Evolutionary conservation across 2,888 invertebrate genomes (phyloP), one percentile per base, ranked within the genome.

Genomic region (Lepetodrilus schrolli): DNA sequence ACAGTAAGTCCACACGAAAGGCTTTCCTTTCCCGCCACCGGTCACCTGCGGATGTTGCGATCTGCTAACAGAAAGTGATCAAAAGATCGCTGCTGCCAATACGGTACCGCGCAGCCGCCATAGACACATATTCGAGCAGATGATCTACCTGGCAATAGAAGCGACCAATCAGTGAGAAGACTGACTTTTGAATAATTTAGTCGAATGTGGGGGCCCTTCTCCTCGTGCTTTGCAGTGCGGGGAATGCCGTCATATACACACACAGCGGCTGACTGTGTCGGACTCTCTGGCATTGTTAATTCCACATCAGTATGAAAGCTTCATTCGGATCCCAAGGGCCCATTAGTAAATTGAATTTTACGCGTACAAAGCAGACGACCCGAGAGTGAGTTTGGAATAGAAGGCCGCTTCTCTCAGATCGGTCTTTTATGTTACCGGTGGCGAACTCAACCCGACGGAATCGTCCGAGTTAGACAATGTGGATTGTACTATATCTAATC

Each of bases 331-430:
- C 80, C 74, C 79, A n/a, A 23, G 79, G 74, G 79, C 73, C 79
- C 80, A 80, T 80, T 80, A 80, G 80, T 79, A 78, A 80, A 80
- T 80, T 80, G 78, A 78, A 78, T 80, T 78, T 79, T 43, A 38
- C 37, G 37, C 30, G 37, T 34, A 72, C 66, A 72, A 72, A 49
- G 43, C 43, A 68, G 68, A 68, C 38, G 47, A 68, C 47, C 68
- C 58, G 30, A 43, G 13, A 58, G 26, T 58, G 58, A 30, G 23
- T 30, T n/a, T 58, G 58, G 58, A 58, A 58, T 58, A 34, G 58
- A 26, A 30, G 34, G 58, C 58, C 58, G 58, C 26, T 58, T 21
- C 58, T 17, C 13, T 30, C 26, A 13, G 58, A 58, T 58, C 58
- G 58, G 58, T 30, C 58, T 58, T 58, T 58, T 58, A 58, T 58